phyloP scores from a whole-genome alignment of 2,797 vertebrate species.

The Babyrousa celebensis region DNA sequence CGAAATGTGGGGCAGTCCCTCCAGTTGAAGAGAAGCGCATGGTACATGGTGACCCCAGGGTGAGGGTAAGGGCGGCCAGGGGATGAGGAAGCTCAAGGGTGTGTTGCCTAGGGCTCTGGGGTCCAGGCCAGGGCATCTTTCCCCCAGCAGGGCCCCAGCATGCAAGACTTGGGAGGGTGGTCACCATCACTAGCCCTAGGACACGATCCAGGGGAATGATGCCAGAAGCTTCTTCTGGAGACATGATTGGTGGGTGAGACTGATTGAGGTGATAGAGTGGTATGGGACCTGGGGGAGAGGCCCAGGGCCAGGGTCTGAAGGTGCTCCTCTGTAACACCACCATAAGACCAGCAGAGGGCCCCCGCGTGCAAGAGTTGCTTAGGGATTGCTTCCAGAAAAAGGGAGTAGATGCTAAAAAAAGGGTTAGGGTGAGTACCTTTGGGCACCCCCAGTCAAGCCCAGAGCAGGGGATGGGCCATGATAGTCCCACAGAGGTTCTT shows the following conservation, averaged over 20 bases:
- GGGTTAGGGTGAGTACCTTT: background rate
- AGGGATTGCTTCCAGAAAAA: background rate
- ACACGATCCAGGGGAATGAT: background rate
- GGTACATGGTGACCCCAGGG: background rate
- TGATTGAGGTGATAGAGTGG: background rate
- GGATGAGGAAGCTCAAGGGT: background rate
- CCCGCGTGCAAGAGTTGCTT: background rate
- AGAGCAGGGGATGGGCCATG: background rate
- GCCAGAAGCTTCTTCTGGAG: background rate
- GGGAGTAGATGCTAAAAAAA: background rate
- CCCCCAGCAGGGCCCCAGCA: background rate
- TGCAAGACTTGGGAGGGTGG: background rate
- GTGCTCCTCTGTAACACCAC: background rate
- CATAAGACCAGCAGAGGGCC: background rate
- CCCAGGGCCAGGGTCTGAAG: background rate
- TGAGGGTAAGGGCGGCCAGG: background rate
- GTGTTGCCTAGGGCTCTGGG: background rate
- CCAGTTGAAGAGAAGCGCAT: background rate
- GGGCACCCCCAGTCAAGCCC: background rate
- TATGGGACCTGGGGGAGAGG: background rate
- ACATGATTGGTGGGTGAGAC: background rate
- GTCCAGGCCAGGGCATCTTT: background rate
- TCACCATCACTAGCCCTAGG: background rate
- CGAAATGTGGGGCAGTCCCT: background rate
- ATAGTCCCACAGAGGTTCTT: background rate